Evolutionary conservation across 2,888 invertebrate genomes (phyloP).

Genomic region (Rhingia campestris): DNA sequence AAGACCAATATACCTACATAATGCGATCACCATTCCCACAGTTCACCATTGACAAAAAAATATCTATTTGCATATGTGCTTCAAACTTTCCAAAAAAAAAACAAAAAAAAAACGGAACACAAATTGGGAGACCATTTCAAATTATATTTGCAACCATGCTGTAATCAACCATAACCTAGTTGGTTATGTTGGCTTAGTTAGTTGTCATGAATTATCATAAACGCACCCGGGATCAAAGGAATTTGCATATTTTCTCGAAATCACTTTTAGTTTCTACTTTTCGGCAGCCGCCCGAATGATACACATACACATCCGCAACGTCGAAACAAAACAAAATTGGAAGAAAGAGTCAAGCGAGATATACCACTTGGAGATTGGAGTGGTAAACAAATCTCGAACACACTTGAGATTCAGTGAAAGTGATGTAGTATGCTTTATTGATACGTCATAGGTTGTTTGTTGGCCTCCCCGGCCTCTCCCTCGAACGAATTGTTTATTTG

Average conservation of each 20-base stretch:
- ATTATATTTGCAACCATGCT: conserved; percentile 67
- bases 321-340: conserved; percentile 14
- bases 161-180: conserved; percentile 59
- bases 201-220: conserved; percentile 65
- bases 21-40: conserved; percentile 50
- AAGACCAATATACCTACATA: conserved; percentile 28
- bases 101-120: conserved; percentile 28
- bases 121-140: conserved; percentile 4
- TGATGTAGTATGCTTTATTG: conserved; percentile 46
- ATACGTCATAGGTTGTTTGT: conserved; percentile 26
- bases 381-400: conserved; percentile 57
- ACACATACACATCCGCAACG: conserved; percentile 2
- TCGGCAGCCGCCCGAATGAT: conserved; percentile 28
- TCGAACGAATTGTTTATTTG: conserved; percentile 26
- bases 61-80: conserved; percentile 63
- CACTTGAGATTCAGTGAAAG: conserved; percentile 71
- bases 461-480: conserved; percentile 24
- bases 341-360: conserved; percentile 22
- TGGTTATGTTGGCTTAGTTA: conserved; percentile 46
- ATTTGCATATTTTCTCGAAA: conserved; percentile 70
- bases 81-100: conserved; percentile 58
- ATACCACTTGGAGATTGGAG: conserved; percentile 1
- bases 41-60: conserved; percentile 29
- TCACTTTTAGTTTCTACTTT: conserved; percentile 69
- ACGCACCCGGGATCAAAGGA: conserved; percentile 44